phyloP scores from a whole-genome alignment of 2,113 vertebrate species.

The Gavia stellata region DNA sequence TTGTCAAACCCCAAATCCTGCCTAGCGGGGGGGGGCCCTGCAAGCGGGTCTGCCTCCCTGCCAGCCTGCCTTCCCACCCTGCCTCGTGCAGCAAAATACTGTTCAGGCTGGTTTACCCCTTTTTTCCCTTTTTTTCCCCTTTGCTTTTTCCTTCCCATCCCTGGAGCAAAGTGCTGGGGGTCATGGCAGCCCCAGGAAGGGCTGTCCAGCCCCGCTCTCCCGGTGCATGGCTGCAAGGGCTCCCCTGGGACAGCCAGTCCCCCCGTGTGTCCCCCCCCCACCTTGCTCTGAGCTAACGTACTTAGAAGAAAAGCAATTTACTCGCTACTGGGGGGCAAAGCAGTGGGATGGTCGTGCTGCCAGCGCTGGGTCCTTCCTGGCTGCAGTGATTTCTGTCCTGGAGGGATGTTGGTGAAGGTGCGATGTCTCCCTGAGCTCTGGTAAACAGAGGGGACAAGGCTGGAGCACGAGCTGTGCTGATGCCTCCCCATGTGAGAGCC shows the following conservation, averaged over 20 bases:
- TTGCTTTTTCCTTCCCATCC: background rate
- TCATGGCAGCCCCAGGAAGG: background rate
- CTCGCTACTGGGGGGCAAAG: background rate
- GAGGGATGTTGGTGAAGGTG: background rate
- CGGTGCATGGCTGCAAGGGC: too few relatives aligned
- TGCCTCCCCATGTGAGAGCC: fast-evolving
- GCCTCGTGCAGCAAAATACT: background rate
- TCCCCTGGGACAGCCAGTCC: background rate
- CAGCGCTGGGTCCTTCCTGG: background rate
- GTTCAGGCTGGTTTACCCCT: fast-evolving
- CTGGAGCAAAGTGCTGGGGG: background rate
- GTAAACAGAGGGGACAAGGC: background rate
- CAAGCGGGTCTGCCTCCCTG: too few relatives aligned
- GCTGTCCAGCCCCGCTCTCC: background rate
- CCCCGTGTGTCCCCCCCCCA: fast-evolving
- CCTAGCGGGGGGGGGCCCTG: fast-evolving
- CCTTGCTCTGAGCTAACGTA: background rate
- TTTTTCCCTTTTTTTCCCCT: background rate
- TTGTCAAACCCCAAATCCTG: background rate
- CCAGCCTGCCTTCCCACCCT: background rate
- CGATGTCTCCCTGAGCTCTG: background rate
- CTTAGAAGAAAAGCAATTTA: background rate
- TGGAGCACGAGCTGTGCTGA: background rate
- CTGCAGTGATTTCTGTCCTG: background rate
- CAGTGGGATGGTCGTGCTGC: background rate